phyloP scores from a whole-genome alignment of 2,888 invertebrate species.

The Drosophila recens region DNA sequence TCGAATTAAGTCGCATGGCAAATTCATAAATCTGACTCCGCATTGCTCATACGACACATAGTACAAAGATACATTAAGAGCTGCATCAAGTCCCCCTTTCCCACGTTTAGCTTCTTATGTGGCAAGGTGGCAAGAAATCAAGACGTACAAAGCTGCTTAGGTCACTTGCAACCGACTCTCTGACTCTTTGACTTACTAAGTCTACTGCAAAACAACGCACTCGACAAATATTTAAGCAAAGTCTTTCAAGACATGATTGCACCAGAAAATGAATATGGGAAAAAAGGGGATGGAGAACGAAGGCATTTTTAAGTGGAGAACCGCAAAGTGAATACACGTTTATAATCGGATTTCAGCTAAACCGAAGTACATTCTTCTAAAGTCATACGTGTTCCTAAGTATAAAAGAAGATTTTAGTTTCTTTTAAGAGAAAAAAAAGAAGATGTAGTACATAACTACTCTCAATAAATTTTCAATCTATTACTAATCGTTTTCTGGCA shows the following conservation, averaged over 20 bases:
- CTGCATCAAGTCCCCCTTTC: background rate
- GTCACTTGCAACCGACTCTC: constrained; percentile 26
- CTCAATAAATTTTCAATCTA: too few relatives aligned
- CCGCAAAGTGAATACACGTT: constrained; percentile 11
- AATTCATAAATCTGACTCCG: constrained; percentile 67
- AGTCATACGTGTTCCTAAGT: background rate
- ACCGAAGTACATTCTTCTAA: background rate
- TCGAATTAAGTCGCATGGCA: constrained; percentile 39
- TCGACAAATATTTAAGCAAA: constrained; percentile 59
- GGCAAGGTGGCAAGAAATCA: constrained; percentile 8
- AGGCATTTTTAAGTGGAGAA: constrained; percentile 1
- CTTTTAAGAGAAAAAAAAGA: background rate
- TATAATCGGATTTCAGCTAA: constrained; percentile 22
- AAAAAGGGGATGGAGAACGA: background rate
- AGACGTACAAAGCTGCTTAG: constrained; percentile 50
- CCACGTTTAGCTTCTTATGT: background rate
- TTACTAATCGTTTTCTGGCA: background rate
- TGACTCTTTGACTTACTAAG: constrained; percentile 24
- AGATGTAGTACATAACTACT: too few relatives aligned
- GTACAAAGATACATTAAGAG: constrained; percentile 11
- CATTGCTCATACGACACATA: constrained; percentile 54
- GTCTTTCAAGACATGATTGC: constrained; percentile 25
- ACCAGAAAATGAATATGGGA: background rate
- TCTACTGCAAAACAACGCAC: constrained; percentile 70
- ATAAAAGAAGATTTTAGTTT: background rate